Evolutionary conservation across 2,113 vertebrate species (phyloP).

Genomic region (Callionymus lyra): DNA sequence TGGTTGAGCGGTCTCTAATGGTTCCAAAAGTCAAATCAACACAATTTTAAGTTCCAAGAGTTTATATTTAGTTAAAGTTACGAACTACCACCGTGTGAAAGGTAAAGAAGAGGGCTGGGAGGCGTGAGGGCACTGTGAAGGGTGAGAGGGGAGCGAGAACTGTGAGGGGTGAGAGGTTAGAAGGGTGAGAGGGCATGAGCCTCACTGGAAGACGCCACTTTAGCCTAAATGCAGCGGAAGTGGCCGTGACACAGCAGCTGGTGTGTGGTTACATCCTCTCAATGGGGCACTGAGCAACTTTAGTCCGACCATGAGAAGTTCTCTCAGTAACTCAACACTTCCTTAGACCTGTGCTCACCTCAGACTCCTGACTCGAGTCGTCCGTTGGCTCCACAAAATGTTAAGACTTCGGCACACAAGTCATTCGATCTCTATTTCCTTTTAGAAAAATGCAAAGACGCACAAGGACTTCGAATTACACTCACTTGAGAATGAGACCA

Average conservation of each 20-base stretch:
- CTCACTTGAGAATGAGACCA: no score
- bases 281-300: no score
- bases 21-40: no score
- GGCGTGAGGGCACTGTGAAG: conserved; percentile 19
- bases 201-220: conserved; percentile 26
- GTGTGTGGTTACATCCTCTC: conserved; percentile 44
- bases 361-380: conserved; percentile 30
- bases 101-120: conserved; percentile 9
- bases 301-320: conserved; percentile 22
- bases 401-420: no score
- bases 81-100: background rate
- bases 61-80: background rate
- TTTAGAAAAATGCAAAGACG: no score
- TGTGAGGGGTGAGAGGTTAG: conserved; percentile 8
- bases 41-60: no score
- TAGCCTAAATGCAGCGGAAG: conserved; percentile 50
- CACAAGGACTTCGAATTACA: no score
- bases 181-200: conserved; percentile 12
- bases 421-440: no score
- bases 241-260: conserved; percentile 38
- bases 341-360: conserved; percentile 19
- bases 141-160: conserved; percentile 10
- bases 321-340: conserved; percentile 31
- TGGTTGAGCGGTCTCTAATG: no score
- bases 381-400: no score